phyloP scores from a whole-genome alignment of 2,113 vertebrate species.

The Clarias batrachus region DNA sequence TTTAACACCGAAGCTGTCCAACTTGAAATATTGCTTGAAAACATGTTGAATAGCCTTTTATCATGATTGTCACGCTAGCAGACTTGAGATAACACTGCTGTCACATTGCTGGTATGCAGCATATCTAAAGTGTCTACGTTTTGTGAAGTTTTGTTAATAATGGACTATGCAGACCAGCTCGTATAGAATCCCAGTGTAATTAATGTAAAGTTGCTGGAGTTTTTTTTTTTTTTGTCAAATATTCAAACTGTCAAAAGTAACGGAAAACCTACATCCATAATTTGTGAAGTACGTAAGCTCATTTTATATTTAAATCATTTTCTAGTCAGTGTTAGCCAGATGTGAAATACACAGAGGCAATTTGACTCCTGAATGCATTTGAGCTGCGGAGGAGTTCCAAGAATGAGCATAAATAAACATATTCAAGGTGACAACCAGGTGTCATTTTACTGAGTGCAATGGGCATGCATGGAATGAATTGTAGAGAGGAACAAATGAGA shows the following conservation, averaged over 20 bases:
- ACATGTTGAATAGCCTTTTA: neutral
- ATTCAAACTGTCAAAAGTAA: neutral
- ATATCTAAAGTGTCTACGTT: neutral
- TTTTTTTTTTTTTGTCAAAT: too few species aligned
- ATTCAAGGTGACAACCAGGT: constrained; percentile 70
- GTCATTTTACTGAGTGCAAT: constrained; percentile 53
- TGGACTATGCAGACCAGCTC: neutral
- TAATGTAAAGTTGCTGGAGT: neutral
- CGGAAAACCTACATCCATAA: neutral
- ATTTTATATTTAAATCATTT: constrained; percentile 32
- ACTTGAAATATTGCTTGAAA: neutral
- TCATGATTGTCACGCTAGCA: neutral
- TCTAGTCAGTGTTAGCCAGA: constrained; percentile 25
- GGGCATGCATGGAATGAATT: constrained; percentile 61
- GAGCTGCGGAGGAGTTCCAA: constrained; percentile 54
- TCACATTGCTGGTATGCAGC: neutral
- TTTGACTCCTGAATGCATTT: constrained; percentile 62
- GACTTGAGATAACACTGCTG: neutral
- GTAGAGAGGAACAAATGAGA: constrained; percentile 62
- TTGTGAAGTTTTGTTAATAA: neutral
- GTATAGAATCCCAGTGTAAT: neutral
- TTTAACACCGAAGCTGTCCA: neutral
- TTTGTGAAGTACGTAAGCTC: neutral
- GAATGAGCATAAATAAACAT: constrained; percentile 69
- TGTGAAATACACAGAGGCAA: constrained; percentile 56